Percentiles rank a stretch among this genome's conserved stretches.
phyloP scores from a whole-genome alignment of 1,140 invertebrate species.

The Drosophila ironensis region DNA sequence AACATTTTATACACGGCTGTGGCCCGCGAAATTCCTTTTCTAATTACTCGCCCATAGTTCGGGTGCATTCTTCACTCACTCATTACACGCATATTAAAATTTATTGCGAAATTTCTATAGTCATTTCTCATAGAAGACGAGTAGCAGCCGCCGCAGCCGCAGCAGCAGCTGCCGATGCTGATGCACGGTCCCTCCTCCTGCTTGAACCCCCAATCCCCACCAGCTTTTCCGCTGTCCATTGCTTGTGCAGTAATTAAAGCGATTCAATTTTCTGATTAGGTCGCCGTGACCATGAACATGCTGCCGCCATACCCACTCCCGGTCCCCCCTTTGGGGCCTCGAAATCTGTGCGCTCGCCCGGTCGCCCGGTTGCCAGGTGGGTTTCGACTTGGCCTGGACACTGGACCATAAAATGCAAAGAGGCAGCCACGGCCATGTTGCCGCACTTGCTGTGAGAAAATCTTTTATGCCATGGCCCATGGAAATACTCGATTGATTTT shows the following conservation, averaged over 20 bases:
- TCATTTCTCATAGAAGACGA: constrained; percentile 78
- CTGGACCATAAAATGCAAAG: constrained; percentile 75
- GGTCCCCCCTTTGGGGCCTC: background rate
- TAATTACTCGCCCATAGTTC: constrained; percentile 64
- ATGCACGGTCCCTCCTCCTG: constrained; percentile 16
- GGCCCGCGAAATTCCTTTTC: constrained; percentile 48
- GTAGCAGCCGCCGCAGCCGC: constrained; percentile 26
- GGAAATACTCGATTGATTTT: background rate
- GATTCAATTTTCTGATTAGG: constrained; percentile 81
- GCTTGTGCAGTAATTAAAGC: constrained; percentile 81
- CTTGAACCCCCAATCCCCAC: constrained; percentile 6
- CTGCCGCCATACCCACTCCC: background rate
- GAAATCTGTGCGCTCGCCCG: background rate
- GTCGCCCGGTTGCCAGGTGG: background rate
- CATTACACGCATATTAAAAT: constrained; percentile 81
- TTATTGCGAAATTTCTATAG: constrained; percentile 77
- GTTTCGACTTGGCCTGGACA: constrained; percentile 6
- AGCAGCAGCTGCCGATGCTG: constrained; percentile 10
- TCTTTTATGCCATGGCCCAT: constrained; percentile 16
- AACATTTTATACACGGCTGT: too few relatives aligned
- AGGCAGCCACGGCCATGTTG: constrained; percentile 13
- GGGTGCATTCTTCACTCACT: constrained; percentile 66
- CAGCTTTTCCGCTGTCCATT: constrained; percentile 53
- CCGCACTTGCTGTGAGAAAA: constrained; percentile 54
- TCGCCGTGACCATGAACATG: constrained; percentile 75